Base-by-base conservation (phyloP, 2,888 invertebrate species). In the Nowickia ferox region DNA sequence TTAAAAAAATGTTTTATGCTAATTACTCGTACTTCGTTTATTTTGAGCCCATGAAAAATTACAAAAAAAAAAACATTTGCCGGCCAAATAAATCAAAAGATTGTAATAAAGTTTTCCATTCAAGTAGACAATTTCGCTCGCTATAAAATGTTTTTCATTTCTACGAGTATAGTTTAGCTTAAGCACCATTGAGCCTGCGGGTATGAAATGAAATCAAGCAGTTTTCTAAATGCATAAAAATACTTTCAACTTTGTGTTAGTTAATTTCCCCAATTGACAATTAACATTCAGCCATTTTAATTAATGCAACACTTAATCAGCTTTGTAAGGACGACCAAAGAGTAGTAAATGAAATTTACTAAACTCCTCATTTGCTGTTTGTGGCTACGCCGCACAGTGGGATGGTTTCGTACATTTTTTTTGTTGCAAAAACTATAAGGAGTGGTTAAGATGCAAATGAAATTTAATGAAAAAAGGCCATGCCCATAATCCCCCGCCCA, bases 261-360 rank as follows among this genome's bases (percentile, higher is more conserved):
- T 81, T 85, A 82, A 85, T 85, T 85, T 85, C 85, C 85, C 85
- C 81, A 74, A 81, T 82, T 78, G 81, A 85, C 77, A 81, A 85
- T 85, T 85, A 85, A 78, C 77, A 69, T 81, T 76, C 68, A 63
- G 72, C 63, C 59, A 74, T 78, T 85, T 81, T 82, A 82, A 85
- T 85, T 85, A 82, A 82, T 71, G 76, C 76, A 51, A 10, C 72
- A 69, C 69, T 78, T 61, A 78, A 46, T 38, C 68, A 57, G 17
- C 40, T 22, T n/a, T 44, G 65, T 55, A 55, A 10, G 11, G 17
- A 30, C 3, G 17, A 17, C 8, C 53, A 42, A 44, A 44, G 55
- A 66, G 44, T 55, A 53, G 42, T 17, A 69, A 69, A 69, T 51
- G 10, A 22, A 59, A 78, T 55, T 66, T 66, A 30, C n/a, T 44